These are phyloP conservation scores for Pandemis corylana DNA, from an alignment of 2,888 invertebrate species.

Conservation along the genomic window DNA sequence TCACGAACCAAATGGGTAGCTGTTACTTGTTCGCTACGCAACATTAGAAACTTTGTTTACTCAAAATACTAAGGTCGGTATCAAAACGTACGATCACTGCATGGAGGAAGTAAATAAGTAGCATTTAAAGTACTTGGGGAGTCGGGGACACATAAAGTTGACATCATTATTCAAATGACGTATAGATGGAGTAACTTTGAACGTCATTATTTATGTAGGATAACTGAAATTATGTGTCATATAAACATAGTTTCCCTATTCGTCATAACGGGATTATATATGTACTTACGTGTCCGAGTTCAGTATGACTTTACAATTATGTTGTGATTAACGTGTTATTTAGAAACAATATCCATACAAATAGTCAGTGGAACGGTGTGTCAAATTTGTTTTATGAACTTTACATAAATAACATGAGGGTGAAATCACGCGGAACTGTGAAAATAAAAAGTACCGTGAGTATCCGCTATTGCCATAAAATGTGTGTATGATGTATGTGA, in stretches of 20 bases:
- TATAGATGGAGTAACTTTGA: neutral
- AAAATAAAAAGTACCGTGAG: slow-evolving; percentile 23
- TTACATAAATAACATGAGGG: slow-evolving; percentile 2
- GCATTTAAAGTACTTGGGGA: neutral
- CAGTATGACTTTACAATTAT: slow-evolving; percentile 7
- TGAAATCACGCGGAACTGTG: slow-evolving; percentile 19
- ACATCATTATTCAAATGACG: neutral
- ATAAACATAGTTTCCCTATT: slow-evolving; percentile 19
- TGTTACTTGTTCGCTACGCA: too few species aligned
- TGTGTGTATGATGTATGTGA: too few species aligned
- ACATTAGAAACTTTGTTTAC: neutral
- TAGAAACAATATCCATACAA: neutral
- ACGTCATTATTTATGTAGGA: slow-evolving; percentile 3
- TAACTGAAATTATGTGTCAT: slow-evolving; percentile 18
- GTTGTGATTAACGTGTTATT: slow-evolving; percentile 13
- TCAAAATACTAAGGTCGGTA: neutral
- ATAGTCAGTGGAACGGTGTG: neutral
- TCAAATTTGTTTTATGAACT: neutral
- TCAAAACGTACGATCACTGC: neutral
- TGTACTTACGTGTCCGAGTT: neutral
- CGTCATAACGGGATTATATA: slow-evolving; percentile 9
- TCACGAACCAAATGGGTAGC: too few species aligned
- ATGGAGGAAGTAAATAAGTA: neutral
- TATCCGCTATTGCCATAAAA: neutral
- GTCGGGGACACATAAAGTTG: neutral